Conservation (phyloP, 2,113 vertebrate genomes). For the Pipra filicauda region DNA sequence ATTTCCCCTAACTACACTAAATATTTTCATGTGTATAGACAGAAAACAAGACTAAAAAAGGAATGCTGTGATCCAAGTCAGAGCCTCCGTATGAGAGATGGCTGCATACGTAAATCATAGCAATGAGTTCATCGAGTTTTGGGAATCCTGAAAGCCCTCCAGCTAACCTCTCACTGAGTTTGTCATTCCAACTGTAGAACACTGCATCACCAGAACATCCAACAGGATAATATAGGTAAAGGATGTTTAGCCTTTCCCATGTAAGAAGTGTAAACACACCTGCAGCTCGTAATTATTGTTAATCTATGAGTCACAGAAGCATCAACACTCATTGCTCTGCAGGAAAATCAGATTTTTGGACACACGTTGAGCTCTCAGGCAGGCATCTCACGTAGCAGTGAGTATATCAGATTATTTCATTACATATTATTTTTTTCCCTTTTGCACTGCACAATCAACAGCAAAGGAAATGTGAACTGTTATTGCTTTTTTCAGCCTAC, state of each 20-base stretch:
- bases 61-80: neutral
- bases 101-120: accelerated
- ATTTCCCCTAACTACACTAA: neutral
- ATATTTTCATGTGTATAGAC: neutral
- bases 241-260: neutral
- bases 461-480: neutral
- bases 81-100: neutral
- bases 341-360: neutral
- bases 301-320: neutral
- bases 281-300: neutral
- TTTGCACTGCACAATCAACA: neutral
- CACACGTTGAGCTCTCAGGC: accelerated
- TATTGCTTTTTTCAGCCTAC: neutral
- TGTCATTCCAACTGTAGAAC: neutral
- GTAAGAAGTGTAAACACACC: neutral
- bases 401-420: neutral
- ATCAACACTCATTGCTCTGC: neutral
- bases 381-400: neutral
- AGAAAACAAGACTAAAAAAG: neutral
- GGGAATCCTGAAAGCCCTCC: neutral
- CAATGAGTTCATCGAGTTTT: neutral
- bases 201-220: neutral
- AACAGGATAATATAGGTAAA: neutral
- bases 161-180: neutral
- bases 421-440: neutral